These are phyloP conservation scores for Tineola bisselliella DNA, from an alignment of 2,888 invertebrate genomes.

Conservation along the genomic window DNA sequence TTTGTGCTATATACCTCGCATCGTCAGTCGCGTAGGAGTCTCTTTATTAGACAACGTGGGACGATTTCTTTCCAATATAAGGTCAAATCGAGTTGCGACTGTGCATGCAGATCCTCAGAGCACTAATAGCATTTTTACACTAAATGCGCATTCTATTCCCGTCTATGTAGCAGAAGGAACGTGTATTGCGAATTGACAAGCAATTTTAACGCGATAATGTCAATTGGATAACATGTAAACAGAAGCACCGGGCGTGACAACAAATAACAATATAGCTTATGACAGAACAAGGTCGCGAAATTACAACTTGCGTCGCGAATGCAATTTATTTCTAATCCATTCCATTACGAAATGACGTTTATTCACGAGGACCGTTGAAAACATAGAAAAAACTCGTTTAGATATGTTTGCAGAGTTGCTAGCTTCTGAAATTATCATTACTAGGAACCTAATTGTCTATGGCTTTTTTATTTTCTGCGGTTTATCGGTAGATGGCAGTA, in stretches of 20 bases:
- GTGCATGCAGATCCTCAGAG: conserved; percentile 29
- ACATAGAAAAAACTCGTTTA: conserved; percentile 15
- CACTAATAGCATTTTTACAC: neutral
- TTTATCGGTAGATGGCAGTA: neutral
- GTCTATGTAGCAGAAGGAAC: neutral
- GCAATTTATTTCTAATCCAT: conserved; percentile 22
- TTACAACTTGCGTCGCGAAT: conserved; percentile 29
- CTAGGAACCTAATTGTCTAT: conserved; percentile 7
- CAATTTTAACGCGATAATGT: neutral
- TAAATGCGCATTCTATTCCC: neutral
- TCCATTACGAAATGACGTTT: conserved; percentile 31
- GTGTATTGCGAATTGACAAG: neutral
- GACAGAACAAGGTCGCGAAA: conserved; percentile 36
- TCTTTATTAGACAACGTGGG: conserved; percentile 55
- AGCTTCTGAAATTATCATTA: neutral
- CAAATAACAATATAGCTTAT: conserved; percentile 31
- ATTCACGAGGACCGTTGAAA: conserved; percentile 25
- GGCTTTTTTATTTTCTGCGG: neutral
- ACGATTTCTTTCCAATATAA: conserved; percentile 39
- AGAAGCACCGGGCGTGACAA: conserved; percentile 47
- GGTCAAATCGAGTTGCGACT: conserved; percentile 42
- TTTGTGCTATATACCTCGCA: neutral
- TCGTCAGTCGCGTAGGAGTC: conserved; percentile 46
- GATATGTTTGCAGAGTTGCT: neutral
- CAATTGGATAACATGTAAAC: conserved; percentile 39